Evolutionary conservation across 2,888 invertebrate species (phyloP).

Genomic region (Leucoma salicis): DNA sequence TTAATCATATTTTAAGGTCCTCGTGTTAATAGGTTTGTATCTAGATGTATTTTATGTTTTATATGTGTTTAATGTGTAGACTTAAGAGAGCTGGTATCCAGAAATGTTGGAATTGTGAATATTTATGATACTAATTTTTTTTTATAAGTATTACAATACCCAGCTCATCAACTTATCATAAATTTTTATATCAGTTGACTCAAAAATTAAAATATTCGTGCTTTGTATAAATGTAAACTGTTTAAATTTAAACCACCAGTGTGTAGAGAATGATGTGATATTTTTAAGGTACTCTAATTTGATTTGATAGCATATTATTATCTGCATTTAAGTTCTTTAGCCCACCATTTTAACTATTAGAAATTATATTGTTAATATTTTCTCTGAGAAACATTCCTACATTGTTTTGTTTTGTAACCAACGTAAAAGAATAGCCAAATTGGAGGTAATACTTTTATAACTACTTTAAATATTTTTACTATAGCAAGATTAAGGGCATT

Average conservation of each 20-base stretch:
- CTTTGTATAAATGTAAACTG: too few species aligned
- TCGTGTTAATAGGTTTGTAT: constrained; percentile 37
- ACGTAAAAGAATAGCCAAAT: not conserved
- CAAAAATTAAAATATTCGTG: too few species aligned
- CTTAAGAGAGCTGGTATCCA: constrained; percentile 12
- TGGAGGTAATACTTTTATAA: too few species aligned
- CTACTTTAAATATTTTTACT: too few species aligned
- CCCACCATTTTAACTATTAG: constrained; percentile 39
- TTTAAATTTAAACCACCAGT: not conserved
- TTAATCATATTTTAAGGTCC: constrained; percentile 4
- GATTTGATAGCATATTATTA: constrained; percentile 20
- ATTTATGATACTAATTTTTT: constrained; percentile 4
- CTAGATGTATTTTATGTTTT: constrained; percentile 24
- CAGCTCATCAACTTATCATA: too few species aligned
- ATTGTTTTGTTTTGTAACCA: constrained; percentile 1
- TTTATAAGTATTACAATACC: too few species aligned
- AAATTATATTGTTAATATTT: constrained; percentile 24
- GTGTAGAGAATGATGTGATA: constrained; percentile 44
- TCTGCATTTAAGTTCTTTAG: constrained; percentile 23
- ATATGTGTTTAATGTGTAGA: constrained; percentile 21
- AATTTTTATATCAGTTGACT: too few species aligned
- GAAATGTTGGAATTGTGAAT: constrained; percentile 5
- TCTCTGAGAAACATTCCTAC: constrained; percentile 31
- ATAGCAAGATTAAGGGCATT: not conserved
- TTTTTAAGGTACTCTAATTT: constrained; percentile 37